Conservation (phyloP, 2,888 invertebrate genomes). For the Andricus curvator region DNA sequence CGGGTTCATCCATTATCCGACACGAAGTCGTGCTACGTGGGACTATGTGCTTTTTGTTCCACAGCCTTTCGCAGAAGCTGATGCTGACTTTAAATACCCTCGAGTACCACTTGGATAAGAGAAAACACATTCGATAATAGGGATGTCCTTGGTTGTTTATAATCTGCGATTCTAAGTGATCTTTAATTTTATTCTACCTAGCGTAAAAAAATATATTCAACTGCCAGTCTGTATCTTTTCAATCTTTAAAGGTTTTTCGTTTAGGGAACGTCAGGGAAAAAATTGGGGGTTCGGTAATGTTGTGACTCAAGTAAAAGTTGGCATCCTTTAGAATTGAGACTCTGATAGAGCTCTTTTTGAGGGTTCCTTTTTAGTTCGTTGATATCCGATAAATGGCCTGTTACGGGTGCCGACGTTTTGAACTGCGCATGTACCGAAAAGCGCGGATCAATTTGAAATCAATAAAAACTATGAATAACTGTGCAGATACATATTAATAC, state of each 20-base stretch:
- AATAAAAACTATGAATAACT: no score
- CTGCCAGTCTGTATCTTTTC: not conserved
- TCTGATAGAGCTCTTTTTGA: no score
- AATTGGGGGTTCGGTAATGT: no score
- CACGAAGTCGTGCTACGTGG: conserved; percentile 40
- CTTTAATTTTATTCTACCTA: not conserved
- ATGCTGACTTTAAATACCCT: conserved; percentile 36
- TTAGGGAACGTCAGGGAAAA: no score
- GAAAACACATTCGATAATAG: conserved; percentile 23
- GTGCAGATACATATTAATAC: no score
- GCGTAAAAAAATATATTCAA: not conserved
- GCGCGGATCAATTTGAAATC: no score
- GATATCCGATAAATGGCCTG: no score
- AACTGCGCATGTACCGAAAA: no score
- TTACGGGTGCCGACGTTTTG: no score
- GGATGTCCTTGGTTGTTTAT: not conserved
- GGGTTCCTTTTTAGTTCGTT: no score
- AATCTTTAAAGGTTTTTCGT: not conserved
- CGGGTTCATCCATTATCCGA: conserved; percentile 59
- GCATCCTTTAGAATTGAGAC: no score
- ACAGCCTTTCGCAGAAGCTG: conserved; percentile 39
- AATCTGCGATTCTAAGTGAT: conserved; percentile 1
- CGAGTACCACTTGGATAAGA: conserved; percentile 20
- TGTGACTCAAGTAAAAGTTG: no score
- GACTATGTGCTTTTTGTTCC: conserved; percentile 39